A percentile compares a stretch with the other conserved stretches of the same genome.
Conservation (phyloP, 23 tunicate genomes). For the Trididemnum clinides region DNA sequence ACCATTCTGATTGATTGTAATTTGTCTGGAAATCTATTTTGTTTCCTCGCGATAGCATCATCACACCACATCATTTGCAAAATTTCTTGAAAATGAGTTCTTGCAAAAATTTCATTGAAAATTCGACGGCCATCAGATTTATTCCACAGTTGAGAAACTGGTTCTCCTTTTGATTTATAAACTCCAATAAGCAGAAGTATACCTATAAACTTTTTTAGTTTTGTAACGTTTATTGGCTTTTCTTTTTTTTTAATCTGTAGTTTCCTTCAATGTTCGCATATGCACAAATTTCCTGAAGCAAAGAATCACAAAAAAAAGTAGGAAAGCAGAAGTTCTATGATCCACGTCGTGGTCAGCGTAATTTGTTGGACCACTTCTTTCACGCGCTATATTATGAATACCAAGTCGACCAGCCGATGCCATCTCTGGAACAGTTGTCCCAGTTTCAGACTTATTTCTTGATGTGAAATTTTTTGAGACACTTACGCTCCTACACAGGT, state of each 20-base stretch:
- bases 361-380: not conserved
- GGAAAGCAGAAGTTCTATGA: not conserved
- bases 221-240: not conserved
- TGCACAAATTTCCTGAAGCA: not conserved
- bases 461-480: not conserved
- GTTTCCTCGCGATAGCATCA: not conserved
- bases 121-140: too few species aligned
- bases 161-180: not conserved
- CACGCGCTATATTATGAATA: not conserved
- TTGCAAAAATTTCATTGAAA: not conserved
- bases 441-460: not conserved
- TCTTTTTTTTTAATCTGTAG: not conserved
- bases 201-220: not conserved
- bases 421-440: not conserved
- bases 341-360: not conserved
- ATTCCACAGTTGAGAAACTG: not conserved
- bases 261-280: too few species aligned
- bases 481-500: not conserved
- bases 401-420: not conserved
- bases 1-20: not conserved
- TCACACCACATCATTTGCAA: too few species aligned
- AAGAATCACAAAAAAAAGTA: not conserved
- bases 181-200: not conserved
- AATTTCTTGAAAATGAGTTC: not conserved
- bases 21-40: not conserved